Percentiles rank a stretch among this genome's conserved stretches.
phyloP scores from a whole-genome alignment of 2,797 vertebrate genomes.

The Adelosebastes latens region DNA sequence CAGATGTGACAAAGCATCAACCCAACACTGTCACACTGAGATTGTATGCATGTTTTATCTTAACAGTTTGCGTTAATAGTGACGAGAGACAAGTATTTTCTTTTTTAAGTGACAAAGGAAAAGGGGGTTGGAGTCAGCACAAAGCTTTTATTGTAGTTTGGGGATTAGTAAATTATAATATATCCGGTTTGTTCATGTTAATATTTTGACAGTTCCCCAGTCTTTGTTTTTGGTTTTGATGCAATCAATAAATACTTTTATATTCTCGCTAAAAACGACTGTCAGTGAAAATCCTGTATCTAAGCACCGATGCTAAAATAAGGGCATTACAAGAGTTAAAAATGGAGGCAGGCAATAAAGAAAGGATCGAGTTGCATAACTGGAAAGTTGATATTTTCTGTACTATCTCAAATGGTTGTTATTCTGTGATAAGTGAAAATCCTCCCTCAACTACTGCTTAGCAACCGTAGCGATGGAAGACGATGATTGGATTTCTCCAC shows the following conservation, averaged over 20 bases:
- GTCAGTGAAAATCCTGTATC: not conserved
- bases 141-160: slow-evolving; percentile 1
- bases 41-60: not conserved
- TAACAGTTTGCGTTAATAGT: not conserved
- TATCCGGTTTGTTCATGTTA: not conserved
- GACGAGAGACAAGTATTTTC: slow-evolving; percentile 1
- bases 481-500: too few species aligned
- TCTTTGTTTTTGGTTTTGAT: not conserved
- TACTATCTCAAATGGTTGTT: not conserved
- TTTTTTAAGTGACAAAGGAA: slow-evolving; percentile 12
- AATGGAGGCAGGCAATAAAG: not conserved
- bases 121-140: not conserved
- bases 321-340: not conserved
- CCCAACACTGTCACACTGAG: slow-evolving; percentile 6
- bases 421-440: not conserved
- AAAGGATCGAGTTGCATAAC: not conserved
- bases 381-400: not conserved
- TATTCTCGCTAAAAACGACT: not conserved
- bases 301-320: not conserved
- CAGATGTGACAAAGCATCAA: slow-evolving; percentile 36
- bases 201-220: not conserved
- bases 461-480: too few species aligned
- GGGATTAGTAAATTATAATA: not conserved
- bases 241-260: not conserved
- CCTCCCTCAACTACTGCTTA: too few species aligned